phyloP scores from a whole-genome alignment of 2,113 vertebrate species.

The Ochotona princeps region DNA sequence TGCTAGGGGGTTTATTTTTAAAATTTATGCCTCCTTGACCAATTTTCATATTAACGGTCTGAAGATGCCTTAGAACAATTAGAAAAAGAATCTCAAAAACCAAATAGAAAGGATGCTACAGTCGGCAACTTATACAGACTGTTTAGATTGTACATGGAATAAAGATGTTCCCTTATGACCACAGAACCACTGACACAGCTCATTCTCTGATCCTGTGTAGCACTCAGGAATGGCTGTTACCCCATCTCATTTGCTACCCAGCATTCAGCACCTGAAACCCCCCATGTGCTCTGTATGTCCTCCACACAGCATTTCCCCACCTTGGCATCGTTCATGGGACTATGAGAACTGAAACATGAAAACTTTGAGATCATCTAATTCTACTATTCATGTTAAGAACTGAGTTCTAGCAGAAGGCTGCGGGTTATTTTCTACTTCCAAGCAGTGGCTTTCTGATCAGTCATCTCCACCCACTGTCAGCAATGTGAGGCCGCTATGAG shows the following conservation, averaged over 20 bases:
- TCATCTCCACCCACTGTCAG: not conserved
- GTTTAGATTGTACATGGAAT: not conserved
- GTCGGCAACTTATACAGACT: not conserved
- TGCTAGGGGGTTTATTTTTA: not conserved
- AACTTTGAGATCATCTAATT: conserved; percentile 18
- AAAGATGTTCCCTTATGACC: not conserved
- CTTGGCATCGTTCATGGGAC: not conserved
- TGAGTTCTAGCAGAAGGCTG: not conserved
- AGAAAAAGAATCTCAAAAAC: conserved; percentile 14
- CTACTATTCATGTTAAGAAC: not conserved
- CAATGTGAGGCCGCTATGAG: not conserved
- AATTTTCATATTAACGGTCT: conserved; percentile 7
- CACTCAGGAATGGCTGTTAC: not conserved
- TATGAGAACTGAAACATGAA: not conserved
- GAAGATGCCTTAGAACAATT: not conserved
- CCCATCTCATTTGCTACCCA: not conserved
- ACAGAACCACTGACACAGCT: not conserved
- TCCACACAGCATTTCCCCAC: not conserved
- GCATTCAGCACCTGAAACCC: not conserved
- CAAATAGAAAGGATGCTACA: not conserved
- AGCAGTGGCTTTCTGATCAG: not conserved
- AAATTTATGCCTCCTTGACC: not conserved
- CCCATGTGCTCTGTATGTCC: not conserved
- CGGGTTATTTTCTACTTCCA: conserved; percentile 7
- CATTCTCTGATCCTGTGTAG: conserved; percentile 36